phyloP scores from a whole-genome alignment of 2,113 vertebrate species.

The Paramormyrops kingsleyae region DNA sequence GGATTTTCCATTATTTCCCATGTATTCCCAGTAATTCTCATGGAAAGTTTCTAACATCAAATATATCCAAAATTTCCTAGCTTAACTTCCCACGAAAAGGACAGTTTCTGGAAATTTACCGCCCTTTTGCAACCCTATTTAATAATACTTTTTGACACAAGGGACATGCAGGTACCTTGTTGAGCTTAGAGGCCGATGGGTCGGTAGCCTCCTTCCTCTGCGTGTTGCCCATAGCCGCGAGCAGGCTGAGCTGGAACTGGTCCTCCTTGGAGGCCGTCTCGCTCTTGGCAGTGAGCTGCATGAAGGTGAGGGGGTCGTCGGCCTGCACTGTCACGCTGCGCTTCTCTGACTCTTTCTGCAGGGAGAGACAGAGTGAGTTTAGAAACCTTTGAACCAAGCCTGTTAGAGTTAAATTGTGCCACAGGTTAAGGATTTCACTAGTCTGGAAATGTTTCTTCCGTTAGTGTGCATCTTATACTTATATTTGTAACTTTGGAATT shows the following conservation, averaged over 20 bases:
- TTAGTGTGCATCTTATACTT: background rate
- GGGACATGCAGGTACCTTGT: conserved; percentile 69
- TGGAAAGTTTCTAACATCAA: no score
- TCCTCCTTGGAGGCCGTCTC: conserved; percentile 94
- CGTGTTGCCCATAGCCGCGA: conserved; percentile 95
- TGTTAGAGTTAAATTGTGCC: background rate
- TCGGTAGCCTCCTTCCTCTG: conserved; percentile 93
- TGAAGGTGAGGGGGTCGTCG: conserved; percentile 97
- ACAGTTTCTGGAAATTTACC: no score
- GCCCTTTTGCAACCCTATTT: background rate
- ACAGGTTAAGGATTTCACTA: background rate
- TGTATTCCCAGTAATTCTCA: no score
- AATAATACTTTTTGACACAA: background rate
- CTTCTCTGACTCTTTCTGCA: conserved; percentile 96
- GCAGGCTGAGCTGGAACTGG: conserved; percentile 94
- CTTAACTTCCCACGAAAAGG: no score
- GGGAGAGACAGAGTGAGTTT: background rate
- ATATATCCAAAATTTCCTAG: no score
- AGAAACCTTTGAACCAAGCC: background rate
- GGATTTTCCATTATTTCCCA: no score
- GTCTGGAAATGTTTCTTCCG: background rate
- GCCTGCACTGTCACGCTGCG: conserved; percentile 88
- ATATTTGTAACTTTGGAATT: background rate
- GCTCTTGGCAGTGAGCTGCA: conserved; percentile 97
- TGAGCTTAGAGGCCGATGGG: conserved; percentile 92